Conservation (phyloP, 2,797 vertebrate genomes). For the Lacerta bilineata region DNA sequence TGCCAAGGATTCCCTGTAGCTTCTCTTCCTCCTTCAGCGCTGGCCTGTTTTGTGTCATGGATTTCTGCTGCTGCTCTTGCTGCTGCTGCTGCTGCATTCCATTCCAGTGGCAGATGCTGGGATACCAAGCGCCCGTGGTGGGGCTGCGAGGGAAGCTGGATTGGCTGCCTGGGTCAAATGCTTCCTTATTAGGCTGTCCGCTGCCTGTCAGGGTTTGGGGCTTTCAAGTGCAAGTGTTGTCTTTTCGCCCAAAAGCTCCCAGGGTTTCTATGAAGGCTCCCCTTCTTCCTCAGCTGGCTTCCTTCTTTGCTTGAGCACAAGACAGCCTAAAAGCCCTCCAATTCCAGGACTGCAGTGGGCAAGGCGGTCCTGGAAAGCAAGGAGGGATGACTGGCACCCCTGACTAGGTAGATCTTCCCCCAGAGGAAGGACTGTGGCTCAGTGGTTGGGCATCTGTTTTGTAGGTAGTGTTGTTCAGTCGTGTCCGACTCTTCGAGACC, state of each 20-base stretch:
- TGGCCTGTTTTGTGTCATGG: neutral
- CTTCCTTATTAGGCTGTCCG: constrained; percentile 72
- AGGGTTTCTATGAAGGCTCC: neutral
- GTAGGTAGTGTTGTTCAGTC: no score
- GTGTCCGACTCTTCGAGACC: no score
- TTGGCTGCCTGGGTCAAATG: constrained; percentile 56
- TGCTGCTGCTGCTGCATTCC: constrained; percentile 8
- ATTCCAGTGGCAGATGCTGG: neutral
- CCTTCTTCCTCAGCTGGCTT: neutral
- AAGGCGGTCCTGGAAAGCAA: no score
- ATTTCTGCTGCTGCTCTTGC: neutral
- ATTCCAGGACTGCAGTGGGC: neutral
- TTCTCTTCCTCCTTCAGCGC: neutral
- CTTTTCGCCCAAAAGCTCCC: neutral
- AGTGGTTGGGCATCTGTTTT: no score
- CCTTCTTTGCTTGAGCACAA: neutral
- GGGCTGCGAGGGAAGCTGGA: constrained; percentile 7
- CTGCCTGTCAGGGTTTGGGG: neutral
- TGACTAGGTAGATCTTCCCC: no score
- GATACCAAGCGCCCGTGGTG: neutral
- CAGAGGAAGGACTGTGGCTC: no score
- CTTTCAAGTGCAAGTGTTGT: neutral
- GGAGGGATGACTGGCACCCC: no score
- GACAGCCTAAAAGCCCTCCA: neutral
- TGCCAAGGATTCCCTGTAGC: constrained; percentile 58